Evolutionary conservation across 2,113 vertebrate species (phyloP), one percentile per base, ranked within the genome.

Genomic region (Serinus canaria): DNA sequence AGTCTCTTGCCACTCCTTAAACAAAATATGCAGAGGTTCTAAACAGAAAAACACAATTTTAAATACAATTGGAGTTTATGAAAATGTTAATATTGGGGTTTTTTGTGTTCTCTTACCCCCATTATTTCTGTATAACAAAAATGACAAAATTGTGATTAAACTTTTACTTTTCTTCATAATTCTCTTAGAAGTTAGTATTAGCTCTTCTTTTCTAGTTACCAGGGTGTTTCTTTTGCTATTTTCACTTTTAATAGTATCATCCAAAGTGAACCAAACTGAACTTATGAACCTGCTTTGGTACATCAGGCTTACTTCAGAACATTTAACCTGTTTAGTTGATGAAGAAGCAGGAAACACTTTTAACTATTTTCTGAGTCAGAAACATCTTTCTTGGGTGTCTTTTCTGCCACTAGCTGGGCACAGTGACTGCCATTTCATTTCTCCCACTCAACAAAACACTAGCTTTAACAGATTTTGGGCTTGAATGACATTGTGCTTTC

Each of bases 161-260:
- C 11, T 53, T 44, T 74, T 78, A 11, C 37, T 43, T 91, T 67
- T 35, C 11, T 53, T 68, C 5, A 11, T 22, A 15, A 35, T 78
- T 74, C 14, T 70, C 10, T 31, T 33, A 62, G 10, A 24, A 86
- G 4, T 58, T 81, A 39, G 18, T 39, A 62, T 23, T 20, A 75
- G 8, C 22, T 47, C 59, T 90, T 77, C 3, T 25, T 20, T 62
- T 73, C 19, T n/a, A 13, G 11, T 60, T 68, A 27, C 9, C 4
- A 15, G 13, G 2, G 3, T 53, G 1, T 21, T 33, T 0, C 1
- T 60, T 46, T 44, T 46, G 4, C 56, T 68, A 10, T 3, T 44
- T 18, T 43, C 23, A 16, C 7, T 62, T 88, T 69, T 58, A 77
- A 19, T 62, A n/a, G 4, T 49, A 37, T 58, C 17, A 66, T 11